phyloP scores from a whole-genome alignment of 2,888 invertebrate genomes.

The Tetropium fuscum region DNA sequence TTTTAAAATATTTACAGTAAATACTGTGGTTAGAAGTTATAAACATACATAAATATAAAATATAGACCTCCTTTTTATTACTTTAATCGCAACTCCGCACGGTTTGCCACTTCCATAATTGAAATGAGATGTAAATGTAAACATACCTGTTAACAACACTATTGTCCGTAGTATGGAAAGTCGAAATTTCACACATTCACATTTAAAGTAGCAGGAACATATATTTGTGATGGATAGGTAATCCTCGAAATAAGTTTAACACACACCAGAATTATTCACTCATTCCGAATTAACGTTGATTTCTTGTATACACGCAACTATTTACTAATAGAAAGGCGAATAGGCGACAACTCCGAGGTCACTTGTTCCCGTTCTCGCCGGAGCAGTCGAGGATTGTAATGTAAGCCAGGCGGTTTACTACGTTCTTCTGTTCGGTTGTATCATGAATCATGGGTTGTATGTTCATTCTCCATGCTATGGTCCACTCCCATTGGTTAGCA shows the following conservation, averaged over 20 bases:
- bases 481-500: conserved; percentile 49
- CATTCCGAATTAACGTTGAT: background rate
- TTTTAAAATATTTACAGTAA: too few species aligned
- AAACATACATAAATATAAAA: too few species aligned
- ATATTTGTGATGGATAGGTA: background rate
- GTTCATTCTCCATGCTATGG: conserved; percentile 14
- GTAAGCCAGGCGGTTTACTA: background rate
- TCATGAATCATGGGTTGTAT: too few species aligned
- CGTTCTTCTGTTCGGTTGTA: conserved; percentile 4
- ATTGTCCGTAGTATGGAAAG: conserved; percentile 4
- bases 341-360: background rate
- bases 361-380: conserved; percentile 2
- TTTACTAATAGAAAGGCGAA: conserved; percentile 16
- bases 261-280: conserved; percentile 10
- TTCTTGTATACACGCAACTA: conserved; percentile 1
- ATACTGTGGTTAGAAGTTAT: too few species aligned
- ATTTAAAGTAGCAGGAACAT: conserved; percentile 9
- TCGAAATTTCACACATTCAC: conserved; percentile 9
- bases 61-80: too few species aligned
- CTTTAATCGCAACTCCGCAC: too few species aligned
- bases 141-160: conserved; percentile 9
- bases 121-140: conserved; percentile 12
- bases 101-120: background rate
- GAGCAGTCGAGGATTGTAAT: background rate
- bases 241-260: background rate